A percentile compares a stretch with the other conserved stretches of the same genome.
phyloP scores from a whole-genome alignment of 2,113 vertebrate species.

The Oxygymnocypris stewartii region DNA sequence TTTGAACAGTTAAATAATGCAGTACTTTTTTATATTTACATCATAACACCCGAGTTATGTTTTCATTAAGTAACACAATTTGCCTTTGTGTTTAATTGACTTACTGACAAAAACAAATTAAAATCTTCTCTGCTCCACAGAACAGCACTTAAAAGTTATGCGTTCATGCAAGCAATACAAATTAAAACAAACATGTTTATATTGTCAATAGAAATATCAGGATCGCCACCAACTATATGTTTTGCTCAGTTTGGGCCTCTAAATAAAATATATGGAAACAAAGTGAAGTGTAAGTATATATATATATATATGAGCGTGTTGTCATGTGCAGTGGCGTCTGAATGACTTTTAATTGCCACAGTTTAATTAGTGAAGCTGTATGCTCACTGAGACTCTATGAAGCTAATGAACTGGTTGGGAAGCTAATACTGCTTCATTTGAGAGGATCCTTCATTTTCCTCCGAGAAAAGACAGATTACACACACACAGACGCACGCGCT shows the following conservation, averaged over 20 bases:
- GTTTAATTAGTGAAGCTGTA: conserved; percentile 4
- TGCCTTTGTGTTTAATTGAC: neutral
- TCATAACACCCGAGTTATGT: neutral
- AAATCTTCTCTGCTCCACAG: neutral
- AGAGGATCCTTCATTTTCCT: conserved; percentile 7
- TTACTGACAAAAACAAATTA: neutral
- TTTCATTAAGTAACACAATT: neutral
- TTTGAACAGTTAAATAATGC: neutral
- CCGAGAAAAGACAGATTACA: neutral
- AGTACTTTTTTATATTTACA: neutral
- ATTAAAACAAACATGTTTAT: neutral
- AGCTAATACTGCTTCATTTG: conserved; percentile 18
- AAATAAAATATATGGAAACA: too few relatives aligned
- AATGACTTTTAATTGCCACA: conserved; percentile 3
- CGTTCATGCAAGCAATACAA: neutral
- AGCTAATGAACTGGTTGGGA: conserved; percentile 24
- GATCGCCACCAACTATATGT: neutral
- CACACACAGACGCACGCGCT: neutral
- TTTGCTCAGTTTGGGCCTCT: too few relatives aligned
- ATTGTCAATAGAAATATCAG: neutral
- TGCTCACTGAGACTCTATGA: neutral
- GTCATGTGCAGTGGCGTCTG: neutral
- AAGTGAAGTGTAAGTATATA: neutral
- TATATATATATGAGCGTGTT: neutral
- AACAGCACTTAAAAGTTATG: neutral